Evolutionary conservation across 1,140 invertebrate species (phyloP), one percentile per base, ranked within the genome.

Genomic region (Spodoptera frugiperda): DNA sequence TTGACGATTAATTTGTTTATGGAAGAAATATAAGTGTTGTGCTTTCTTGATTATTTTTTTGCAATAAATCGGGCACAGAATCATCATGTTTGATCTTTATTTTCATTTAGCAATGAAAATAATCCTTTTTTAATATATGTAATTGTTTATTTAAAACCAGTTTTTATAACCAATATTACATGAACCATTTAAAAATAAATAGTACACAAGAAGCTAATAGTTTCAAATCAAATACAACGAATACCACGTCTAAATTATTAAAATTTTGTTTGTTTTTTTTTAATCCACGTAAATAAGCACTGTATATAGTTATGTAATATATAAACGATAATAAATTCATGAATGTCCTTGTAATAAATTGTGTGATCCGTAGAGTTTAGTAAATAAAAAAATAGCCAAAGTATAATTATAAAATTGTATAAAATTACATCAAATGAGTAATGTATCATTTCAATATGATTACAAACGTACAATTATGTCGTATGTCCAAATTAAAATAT

Each of bases 341-440:
- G 59, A 74, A 86, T 78, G 79, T 87, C 74, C 72, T 84, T 76
- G 77, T 86, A 78, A 84, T 81, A 77, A 83, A 84, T 76, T 74
- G 81, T 89, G 87, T 88, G 85, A 88, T 87, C 81, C 80, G 84
- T 87, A 87, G 87, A 72, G 63, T 78, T 79, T 82, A 76, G 85
- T 79, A 82, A 77, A 68, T 76, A 72, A 57, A 77, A 82, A 11
- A 67, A 80, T 85, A 86, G 82, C 81, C 59, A 82, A 81, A 81
- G 14, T 70, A 48, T 46, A 70, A 67, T 46, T 39, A n/a, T 39
- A 49, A 81, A 39, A 39, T 39, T 39, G 33, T 39, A 39, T 39
- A 39, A 39, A 39, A 39, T 39, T 9, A 39, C 9, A 39, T 39
- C 6, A 39, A 39, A 6, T 39, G 53, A 67, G 21, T 68, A 78